Evolutionary conservation across 2,797 vertebrate genomes (phyloP), one percentile per base, ranked within the genome.

Genomic region (Todus mexicanus): DNA sequence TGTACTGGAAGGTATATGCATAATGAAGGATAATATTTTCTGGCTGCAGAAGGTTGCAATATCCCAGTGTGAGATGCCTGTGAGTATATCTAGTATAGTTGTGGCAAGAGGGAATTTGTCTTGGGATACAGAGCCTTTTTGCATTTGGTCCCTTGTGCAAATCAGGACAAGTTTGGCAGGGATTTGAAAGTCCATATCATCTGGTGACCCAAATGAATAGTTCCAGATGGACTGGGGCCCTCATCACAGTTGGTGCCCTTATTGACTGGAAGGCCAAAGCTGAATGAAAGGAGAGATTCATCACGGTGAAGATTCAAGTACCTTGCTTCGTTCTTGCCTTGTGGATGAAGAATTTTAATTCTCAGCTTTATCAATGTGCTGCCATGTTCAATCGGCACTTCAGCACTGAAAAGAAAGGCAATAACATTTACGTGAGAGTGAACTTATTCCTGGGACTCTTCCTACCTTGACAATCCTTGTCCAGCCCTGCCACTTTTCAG

Each of bases 111-210:
- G 66, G 57, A 59, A 90, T 94, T 94, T 94, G 82, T 89, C 78
- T 93, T 92, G 90, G 72, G 95, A 93, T 91, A 75, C 23, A 90
- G 90, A 87, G 59, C 40, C 43, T 93, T 95, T 95, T 93, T 81
- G 70, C 89, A 83, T 92, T 43, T 89, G 75, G 51, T 92, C 92
- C 66, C 89, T 56, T 69, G 89, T 89, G 92, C 51, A 91, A 94
- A 96, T 92, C 83, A 77, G 60, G 45, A 86, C 71, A 90, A 89
- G 61, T 93, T 92, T 96, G 96, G 94, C 94, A 95, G 81, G 69
- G 66, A 87, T 90, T 95, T 74, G n/a, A 95, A 96, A 95, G 84
- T 96, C 86, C 71, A 56, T 80, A 92, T 96, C 88, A 96, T 93
- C 89, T 93, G 90, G 72, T 94, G 87, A 92, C 93, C 95, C 89